Conservation (phyloP, 2,797 vertebrate species). For the Anguilla megastoma region DNA sequence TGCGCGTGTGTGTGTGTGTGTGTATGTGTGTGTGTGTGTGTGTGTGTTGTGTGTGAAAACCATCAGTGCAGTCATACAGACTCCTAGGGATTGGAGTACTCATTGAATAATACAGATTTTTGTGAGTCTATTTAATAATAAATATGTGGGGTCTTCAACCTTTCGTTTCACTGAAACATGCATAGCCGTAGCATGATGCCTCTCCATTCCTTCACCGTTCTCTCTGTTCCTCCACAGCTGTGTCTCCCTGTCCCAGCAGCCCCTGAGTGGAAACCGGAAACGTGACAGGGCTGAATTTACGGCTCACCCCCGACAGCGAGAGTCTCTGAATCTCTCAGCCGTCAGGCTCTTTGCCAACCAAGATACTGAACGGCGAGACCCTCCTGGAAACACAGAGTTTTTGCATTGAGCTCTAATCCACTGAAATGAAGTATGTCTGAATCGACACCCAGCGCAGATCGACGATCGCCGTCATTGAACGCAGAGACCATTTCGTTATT, state of each 20-base stretch:
- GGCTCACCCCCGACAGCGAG: background rate
- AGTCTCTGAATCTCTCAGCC: background rate
- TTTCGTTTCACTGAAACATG: background rate
- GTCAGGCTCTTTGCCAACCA: background rate
- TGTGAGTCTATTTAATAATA: background rate
- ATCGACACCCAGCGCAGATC: background rate
- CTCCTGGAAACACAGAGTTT: background rate
- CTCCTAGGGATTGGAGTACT: background rate
- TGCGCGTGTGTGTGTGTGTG: too few relatives aligned
- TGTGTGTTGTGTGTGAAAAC: too few relatives aligned
- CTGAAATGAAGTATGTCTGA: background rate
- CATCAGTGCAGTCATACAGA: background rate
- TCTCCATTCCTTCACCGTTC: background rate
- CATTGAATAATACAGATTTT: background rate
- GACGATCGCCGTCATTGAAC: background rate
- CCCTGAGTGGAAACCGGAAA: background rate
- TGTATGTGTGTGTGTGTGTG: too few relatives aligned
- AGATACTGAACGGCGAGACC: background rate
- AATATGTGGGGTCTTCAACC: background rate
- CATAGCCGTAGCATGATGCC: background rate
- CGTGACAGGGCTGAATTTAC: background rate
- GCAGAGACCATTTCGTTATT: background rate
- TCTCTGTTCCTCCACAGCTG: background rate
- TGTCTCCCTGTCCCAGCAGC: background rate
- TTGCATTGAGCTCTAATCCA: background rate